Conservation (phyloP, 2,113 vertebrate species). For the Tor tambroides region DNA sequence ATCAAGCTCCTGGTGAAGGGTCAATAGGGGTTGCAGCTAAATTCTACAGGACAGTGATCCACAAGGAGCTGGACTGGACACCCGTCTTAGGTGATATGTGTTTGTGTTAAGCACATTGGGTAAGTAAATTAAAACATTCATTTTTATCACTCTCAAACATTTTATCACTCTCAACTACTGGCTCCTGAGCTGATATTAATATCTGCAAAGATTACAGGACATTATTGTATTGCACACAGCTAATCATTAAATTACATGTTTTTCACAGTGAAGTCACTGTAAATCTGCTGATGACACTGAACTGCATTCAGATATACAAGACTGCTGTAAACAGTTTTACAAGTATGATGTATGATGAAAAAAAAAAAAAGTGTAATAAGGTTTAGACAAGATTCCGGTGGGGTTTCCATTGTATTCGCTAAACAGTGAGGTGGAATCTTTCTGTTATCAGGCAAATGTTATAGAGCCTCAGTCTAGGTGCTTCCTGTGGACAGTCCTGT, state of each 20-base stretch:
- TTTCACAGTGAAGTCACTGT: not conserved
- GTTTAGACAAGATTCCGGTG: not conserved
- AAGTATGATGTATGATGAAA: not conserved
- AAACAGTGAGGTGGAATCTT: not conserved
- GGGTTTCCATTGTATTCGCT: not conserved
- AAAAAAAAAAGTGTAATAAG: not conserved
- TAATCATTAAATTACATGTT: not conserved
- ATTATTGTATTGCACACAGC: not conserved
- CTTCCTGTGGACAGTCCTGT: not conserved
- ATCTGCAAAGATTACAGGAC: not conserved
- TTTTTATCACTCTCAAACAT: not conserved
- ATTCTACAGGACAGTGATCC: no score
- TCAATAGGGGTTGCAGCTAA: no score
- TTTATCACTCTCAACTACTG: no score
- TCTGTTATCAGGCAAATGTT: not conserved
- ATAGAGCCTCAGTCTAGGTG: not conserved
- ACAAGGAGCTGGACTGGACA: no score
- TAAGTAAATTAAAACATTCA: not conserved
- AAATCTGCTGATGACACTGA: not conserved
- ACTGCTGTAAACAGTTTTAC: not conserved
- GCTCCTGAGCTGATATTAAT: not conserved
- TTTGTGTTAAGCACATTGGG: not conserved
- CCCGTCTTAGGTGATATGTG: not conserved
- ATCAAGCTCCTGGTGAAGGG: no score
- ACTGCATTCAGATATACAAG: no score